Evolutionary conservation across 1,140 invertebrate genomes (phyloP).

Genomic region (Aplysia californica): DNA sequence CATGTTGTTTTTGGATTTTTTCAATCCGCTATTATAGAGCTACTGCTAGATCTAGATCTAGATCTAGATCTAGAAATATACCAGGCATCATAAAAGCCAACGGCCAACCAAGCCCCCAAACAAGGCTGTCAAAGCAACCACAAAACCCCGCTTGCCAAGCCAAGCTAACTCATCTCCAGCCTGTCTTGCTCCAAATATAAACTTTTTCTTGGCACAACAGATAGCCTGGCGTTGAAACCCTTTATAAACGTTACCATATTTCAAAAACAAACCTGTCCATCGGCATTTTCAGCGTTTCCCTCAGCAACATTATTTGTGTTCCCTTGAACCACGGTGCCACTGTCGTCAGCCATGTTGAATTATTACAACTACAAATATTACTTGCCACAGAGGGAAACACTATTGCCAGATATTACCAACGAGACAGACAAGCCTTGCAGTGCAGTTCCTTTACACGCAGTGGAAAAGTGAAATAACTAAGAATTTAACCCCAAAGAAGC

Average conservation of each 20-base stretch:
- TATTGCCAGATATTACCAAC: not conserved
- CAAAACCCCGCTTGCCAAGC: too few relatives aligned
- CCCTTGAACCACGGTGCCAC: not conserved
- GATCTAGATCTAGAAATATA: too few relatives aligned
- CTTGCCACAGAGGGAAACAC: not conserved
- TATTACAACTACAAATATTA: too few relatives aligned
- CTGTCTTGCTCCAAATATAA: too few relatives aligned
- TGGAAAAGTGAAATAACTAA: not conserved
- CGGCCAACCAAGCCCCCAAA: too few relatives aligned
- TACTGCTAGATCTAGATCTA: too few relatives aligned
- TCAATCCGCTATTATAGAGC: too few relatives aligned
- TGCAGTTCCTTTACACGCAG: not conserved
- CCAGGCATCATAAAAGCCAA: too few relatives aligned
- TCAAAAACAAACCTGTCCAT: not conserved
- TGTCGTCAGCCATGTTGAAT: conserved; percentile 23
- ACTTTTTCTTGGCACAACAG: not conserved
- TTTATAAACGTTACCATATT: not conserved
- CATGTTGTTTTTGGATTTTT: too few relatives aligned
- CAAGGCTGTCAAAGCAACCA: too few relatives aligned
- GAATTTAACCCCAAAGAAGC: not conserved
- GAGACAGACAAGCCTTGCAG: not conserved
- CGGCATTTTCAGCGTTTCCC: not conserved
- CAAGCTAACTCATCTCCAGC: too few relatives aligned
- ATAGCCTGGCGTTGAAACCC: not conserved
- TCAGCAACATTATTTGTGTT: not conserved